Evolutionary conservation across 1,140 invertebrate genomes (phyloP).

Genomic region (Drosophila funebris): DNA sequence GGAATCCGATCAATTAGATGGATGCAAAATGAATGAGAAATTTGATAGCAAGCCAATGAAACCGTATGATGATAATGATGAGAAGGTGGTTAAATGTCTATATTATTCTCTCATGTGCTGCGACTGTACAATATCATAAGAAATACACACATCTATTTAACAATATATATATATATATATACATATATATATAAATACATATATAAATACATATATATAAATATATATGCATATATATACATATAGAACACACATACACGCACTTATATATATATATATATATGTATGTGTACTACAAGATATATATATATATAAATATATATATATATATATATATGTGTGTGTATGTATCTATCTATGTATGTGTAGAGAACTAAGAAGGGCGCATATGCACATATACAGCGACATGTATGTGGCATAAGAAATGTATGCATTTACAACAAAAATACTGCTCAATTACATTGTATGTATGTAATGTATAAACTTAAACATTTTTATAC

Average conservation of each 20-base stretch:
- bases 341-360: neutral
- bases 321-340: neutral
- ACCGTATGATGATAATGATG: conserved; percentile 61
- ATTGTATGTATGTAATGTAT: conserved; percentile 40
- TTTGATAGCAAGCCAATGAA: conserved; percentile 31
- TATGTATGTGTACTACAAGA: too few relatives aligned
- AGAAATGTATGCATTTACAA: conserved; percentile 42
- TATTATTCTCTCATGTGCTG: conserved; percentile 83
- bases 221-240: conserved; percentile 6
- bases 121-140: conserved; percentile 82
- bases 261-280: too few relatives aligned
- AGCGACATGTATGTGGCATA: conserved; percentile 5
- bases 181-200: neutral
- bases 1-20: conserved; percentile 70
- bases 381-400: conserved; percentile 11
- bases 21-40: conserved; percentile 36
- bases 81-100: conserved; percentile 80
- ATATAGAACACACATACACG: too few relatives aligned
- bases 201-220: neutral
- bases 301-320: neutral
- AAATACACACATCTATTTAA: conserved; percentile 2
- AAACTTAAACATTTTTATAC: conserved; percentile 23
- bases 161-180: conserved; percentile 5
- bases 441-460: conserved; percentile 28
- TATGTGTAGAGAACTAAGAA: conserved; percentile 12